These are phyloP conservation scores for Cydia pomonella DNA, from an alignment of 1,140 invertebrate genomes.

Conservation along the genomic window DNA sequence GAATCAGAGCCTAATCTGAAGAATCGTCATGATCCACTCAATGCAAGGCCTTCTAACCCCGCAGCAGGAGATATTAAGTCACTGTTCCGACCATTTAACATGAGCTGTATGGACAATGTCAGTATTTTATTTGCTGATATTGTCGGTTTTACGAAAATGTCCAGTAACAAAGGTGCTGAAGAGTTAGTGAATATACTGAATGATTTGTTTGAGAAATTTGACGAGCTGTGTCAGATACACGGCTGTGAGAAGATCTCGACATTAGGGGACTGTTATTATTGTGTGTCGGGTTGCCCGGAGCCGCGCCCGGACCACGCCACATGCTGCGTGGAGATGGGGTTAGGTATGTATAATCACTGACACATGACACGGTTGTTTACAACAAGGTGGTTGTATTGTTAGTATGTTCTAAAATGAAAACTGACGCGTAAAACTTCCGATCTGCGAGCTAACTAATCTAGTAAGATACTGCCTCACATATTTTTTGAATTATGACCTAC, in stretches of 20 bases:
- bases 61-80: conserved; percentile 87
- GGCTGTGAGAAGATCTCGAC: conserved; percentile 97
- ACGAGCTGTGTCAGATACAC: conserved; percentile 90
- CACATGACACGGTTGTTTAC: not conserved
- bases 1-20: conserved; percentile 75
- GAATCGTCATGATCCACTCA: conserved; percentile 64
- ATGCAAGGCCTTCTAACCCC: conserved; percentile 79
- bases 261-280: conserved; percentile 97
- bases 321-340: conserved; percentile 93
- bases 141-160: conserved; percentile 98
- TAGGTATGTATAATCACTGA: conserved; percentile 81
- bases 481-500: no score
- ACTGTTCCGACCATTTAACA: conserved; percentile 95
- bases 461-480: no score
- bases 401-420: no score
- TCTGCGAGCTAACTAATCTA: no score
- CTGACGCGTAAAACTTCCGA: no score
- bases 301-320: conserved; percentile 92
- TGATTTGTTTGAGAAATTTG: conserved; percentile 97
- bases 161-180: conserved; percentile 96
- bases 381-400: not conserved
- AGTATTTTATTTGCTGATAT: conserved; percentile 99
- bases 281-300: conserved; percentile 95
- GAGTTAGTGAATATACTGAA: conserved; percentile 94
- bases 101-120: conserved; percentile 97